Evolutionary conservation across 2,113 vertebrate genomes (phyloP).

Genomic region (Callocephalon fimbriatum): DNA sequence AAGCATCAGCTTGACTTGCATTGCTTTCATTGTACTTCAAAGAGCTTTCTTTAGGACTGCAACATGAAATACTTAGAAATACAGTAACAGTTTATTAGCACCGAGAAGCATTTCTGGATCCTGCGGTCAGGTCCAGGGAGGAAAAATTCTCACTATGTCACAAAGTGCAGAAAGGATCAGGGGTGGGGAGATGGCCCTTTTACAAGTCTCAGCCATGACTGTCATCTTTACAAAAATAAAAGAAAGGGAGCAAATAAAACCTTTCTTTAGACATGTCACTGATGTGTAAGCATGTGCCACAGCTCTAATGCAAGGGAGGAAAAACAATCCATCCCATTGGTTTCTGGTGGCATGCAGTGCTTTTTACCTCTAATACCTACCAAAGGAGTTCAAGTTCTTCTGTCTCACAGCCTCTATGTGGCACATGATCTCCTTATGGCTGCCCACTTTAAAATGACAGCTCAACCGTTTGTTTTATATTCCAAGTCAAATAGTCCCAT

Average conservation of each 20-base stretch:
- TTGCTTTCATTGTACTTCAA: conserved; percentile 28
- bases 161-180: neutral
- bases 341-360: neutral
- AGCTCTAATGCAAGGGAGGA: neutral
- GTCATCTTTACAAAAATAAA: neutral
- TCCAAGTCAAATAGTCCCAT: neutral
- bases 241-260: neutral
- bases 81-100: neutral
- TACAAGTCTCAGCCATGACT: neutral
- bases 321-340: neutral
- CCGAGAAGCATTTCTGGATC: neutral
- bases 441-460: neutral
- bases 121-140: neutral
- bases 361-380: neutral
- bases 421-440: neutral
- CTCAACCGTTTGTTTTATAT: neutral
- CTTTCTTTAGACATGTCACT: neutral
- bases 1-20: conserved; percentile 15
- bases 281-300: neutral
- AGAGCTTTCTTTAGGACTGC: conserved; percentile 13
- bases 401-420: neutral
- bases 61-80: neutral
- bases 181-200: neutral
- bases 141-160: neutral
- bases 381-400: neutral